A percentile compares a stretch with the other conserved stretches of the same genome.
Conservation (phyloP, 2,797 vertebrate species). For the Pipistrellus kuhlii region DNA sequence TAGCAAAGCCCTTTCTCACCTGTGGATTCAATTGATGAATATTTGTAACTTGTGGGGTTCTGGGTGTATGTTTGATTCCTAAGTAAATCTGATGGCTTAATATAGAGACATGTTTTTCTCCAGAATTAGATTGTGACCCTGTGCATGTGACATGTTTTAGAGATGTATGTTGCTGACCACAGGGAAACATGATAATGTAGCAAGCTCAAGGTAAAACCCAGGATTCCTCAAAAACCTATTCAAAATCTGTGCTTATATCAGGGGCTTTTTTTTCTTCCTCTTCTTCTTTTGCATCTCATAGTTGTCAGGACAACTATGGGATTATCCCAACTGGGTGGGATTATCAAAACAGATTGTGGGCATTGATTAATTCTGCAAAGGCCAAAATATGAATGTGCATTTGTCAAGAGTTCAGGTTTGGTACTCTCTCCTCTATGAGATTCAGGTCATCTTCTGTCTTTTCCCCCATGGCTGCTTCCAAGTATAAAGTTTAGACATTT, state of each 20-base stretch:
- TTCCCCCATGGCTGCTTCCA: neutral
- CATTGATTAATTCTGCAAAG: constrained; percentile 41
- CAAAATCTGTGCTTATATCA: neutral
- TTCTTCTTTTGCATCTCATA: constrained; percentile 10
- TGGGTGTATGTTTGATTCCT: constrained; percentile 16
- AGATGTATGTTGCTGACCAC: neutral
- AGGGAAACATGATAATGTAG: neutral
- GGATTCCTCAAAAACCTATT: neutral
- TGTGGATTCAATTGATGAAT: neutral
- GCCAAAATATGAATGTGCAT: neutral
- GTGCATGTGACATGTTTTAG: neutral
- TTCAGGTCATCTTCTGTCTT: neutral
- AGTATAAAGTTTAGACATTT: neutral
- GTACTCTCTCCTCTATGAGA: neutral
- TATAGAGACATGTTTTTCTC: constrained; percentile 4
- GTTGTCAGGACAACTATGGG: neutral
- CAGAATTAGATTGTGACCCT: neutral
- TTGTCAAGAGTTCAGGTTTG: constrained; percentile 53
- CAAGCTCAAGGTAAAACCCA: neutral
- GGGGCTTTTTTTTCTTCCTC: neutral
- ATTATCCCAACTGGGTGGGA: neutral
- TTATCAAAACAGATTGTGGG: constrained; percentile 49
- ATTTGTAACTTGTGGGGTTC: constrained; percentile 12
- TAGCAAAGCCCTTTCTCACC: neutral
- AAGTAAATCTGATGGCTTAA: constrained; percentile 46